Conservation (phyloP, 2,888 invertebrate genomes). For the Cosmorhoe ocellata region DNA sequence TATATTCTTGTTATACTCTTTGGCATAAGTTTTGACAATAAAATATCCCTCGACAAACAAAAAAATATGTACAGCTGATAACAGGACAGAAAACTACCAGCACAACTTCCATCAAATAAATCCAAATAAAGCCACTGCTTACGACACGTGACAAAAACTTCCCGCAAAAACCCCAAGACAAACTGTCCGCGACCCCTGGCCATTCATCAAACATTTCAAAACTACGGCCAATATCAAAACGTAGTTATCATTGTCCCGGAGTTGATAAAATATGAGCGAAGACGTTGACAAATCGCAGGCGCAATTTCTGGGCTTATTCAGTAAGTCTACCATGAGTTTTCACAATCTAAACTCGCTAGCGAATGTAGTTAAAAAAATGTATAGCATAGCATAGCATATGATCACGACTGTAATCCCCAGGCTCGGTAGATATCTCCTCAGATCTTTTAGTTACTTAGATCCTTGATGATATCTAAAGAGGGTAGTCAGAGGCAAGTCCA, state of each 20-base stretch:
- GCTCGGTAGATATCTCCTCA: too few relatives aligned
- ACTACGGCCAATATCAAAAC: slow-evolving; percentile 74
- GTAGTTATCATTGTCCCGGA: slow-evolving; percentile 77
- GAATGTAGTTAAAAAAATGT: too few relatives aligned
- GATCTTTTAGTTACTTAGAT: too few relatives aligned
- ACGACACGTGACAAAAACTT: slow-evolving; percentile 37
- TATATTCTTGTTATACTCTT: too few relatives aligned
- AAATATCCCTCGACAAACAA: too few relatives aligned
- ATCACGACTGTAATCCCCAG: too few relatives aligned
- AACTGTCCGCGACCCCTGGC: slow-evolving; percentile 53
- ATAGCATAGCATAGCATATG: too few relatives aligned
- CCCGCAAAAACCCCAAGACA: slow-evolving; percentile 47
- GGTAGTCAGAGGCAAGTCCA: too few relatives aligned
- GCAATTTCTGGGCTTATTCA: slow-evolving; percentile 22
- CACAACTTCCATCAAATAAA: slow-evolving; percentile 38
- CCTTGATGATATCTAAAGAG: too few relatives aligned
- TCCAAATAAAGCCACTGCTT: slow-evolving; percentile 35
- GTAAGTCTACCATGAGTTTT: too few relatives aligned
- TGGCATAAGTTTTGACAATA: too few relatives aligned
- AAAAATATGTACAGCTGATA: not conserved
- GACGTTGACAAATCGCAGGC: slow-evolving; percentile 74
- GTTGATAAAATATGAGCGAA: slow-evolving; percentile 76
- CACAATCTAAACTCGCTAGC: too few relatives aligned
- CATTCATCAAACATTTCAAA: slow-evolving; percentile 73
- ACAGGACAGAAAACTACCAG: slow-evolving; percentile 5